Evolutionary conservation across 2,888 invertebrate species (phyloP), one percentile per base, ranked within the genome.

Genomic region (Coremacera marginata): DNA sequence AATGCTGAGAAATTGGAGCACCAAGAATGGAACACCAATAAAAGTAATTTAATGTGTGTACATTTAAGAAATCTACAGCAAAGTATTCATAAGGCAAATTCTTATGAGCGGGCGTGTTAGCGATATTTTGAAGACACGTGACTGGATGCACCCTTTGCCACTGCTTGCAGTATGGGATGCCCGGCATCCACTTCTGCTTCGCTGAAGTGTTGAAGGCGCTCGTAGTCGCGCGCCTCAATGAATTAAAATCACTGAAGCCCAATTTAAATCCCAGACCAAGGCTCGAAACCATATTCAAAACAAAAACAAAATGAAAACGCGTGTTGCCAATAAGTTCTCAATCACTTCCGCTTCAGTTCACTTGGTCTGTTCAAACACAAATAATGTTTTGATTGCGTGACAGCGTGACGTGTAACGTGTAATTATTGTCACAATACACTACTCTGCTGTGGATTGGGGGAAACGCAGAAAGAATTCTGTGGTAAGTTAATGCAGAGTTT

Each of bases 311-410:
- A 79, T 73, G 78, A 55, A 80, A 72, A 83, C 87, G 87, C 87
- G 87, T 87, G 87, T 84, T 86, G 86, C 85, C 87, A 87, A 87
- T 87, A 86, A 87, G 80, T 81, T 77, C 86, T 87, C 87, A 86
- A 87, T 87, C 87, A 86, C 87, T 87, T 87, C 87, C 87, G 86
- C 85, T 83, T 86, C 83, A 85, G 84, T 87, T 85, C 86, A 86
- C 83, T 80, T 84, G 31, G 34, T 83, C 85, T 86, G 87, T 86
- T 86, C 86, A 79, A 81, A 84, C 87, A 87, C 86, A 87, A 87
- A 86, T 84, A 86, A 85, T 86, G 84, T 85, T 86, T 87, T 87
- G 86, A 87, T 87, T 87, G 84, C 84, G 84, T 83, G 83, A 82
- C 85, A 85, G 86, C 85, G 86, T 86, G 86, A 86, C 86, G 85